Base-by-base conservation (phyloP, 2,113 vertebrate genomes). In the Paradoxurus hermaphroditus region DNA sequence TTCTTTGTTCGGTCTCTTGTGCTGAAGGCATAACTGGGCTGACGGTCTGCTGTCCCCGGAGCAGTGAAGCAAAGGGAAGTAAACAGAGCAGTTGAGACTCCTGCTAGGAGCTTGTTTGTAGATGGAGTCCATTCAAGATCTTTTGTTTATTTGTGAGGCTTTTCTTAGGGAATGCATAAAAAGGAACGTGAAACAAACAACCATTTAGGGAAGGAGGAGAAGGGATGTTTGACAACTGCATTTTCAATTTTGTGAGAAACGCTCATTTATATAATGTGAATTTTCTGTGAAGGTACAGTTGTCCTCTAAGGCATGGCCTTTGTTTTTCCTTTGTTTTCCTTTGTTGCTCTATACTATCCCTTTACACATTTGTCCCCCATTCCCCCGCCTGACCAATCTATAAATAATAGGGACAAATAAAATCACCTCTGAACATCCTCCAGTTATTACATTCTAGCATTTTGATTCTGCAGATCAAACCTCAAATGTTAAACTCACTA, bases 1-100 rank as follows among this genome's bases (percentile, higher is more conserved):
- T 97, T 94, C 97, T 98, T 98, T 98, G 96, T 97, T 97, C 62
- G 23, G 34, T 44, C 67, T 95, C 81, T 31, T 63, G 63, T 85
- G 90, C 91, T 96, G 62, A 92, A 91, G 93, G 96, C 94, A 59
- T 70, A 94, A 63, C 56, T 2, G 49, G 46, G 79, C 79, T 0
- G 19, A 51, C 88, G 85, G 87, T 78, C 94, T 94, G 81, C 88
- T 49, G 70, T 94, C 86, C 94, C 81, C 0, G 7, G 46, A 94
- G 94, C 96, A 46, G 53, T 1, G 67, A 86, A 78, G 90, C 93
- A 90, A 79, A 95, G 27, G 86, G 70, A 90, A 95, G 85, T 77
- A 96, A 94, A 78, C 73, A 88, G 75, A 94, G 82, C 86, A 12
- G 31, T 51, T 70, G 89, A 70, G 85, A 88, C 63, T 86, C 86